These are phyloP conservation scores for Schizotus pectinicornis DNA, from an alignment of 2,888 invertebrate species.

Conservation along the genomic window DNA sequence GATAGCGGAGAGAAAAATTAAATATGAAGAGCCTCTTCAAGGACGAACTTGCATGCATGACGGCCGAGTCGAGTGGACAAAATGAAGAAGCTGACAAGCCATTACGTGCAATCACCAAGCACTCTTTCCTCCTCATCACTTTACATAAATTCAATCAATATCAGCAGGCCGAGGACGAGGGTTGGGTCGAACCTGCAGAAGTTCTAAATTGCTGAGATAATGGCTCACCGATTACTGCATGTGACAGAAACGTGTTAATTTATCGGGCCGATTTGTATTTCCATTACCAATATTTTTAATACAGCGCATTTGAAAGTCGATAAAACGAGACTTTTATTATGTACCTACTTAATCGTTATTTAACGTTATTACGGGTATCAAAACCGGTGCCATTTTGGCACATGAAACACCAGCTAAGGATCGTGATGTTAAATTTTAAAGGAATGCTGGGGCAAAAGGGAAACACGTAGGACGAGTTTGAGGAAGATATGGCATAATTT, in stretches of 20 bases:
- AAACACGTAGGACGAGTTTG: no score
- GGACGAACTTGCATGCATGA: no score
- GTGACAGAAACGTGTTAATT: constrained; percentile 43
- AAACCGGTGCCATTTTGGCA: no score
- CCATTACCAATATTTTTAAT: no score
- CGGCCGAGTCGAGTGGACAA: constrained; percentile 10
- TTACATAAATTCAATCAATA: constrained; percentile 51
- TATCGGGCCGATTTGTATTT: constrained; percentile 30
- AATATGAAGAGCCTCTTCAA: background rate
- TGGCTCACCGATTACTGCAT: constrained; percentile 44
- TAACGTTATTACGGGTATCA: no score
- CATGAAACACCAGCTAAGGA: no score
- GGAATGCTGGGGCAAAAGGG: no score
- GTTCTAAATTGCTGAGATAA: constrained; percentile 40
- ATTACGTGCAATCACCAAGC: constrained; percentile 47
- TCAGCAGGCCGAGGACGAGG: constrained; percentile 31
- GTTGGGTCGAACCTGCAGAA: constrained; percentile 27
- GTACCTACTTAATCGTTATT: no score
- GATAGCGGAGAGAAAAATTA: background rate
- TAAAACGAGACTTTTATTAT: no score
- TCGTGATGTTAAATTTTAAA: no score
- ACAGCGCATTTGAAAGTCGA: no score
- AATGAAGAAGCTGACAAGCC: constrained; percentile 44
- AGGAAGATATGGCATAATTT: no score
- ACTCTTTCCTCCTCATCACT: constrained; percentile 42